Evolutionary conservation across 2,797 vertebrate species (phyloP).

Genomic region (Enteromius radiatus): DNA sequence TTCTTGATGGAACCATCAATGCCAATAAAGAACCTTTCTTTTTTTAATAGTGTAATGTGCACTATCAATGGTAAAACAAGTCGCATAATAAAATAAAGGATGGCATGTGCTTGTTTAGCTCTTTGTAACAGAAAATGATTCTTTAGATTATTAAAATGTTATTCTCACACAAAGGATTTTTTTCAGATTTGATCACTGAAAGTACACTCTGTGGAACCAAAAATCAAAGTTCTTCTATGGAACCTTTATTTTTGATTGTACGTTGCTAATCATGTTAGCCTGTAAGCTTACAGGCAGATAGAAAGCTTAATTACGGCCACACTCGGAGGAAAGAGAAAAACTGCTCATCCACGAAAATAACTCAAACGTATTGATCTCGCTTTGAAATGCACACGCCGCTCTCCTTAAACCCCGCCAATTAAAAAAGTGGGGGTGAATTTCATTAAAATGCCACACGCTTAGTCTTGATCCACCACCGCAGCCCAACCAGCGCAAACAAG

Average conservation of each 20-base stretch:
- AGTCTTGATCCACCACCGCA: conserved; percentile 32
- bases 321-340: conserved; percentile 68
- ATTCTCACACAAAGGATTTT: neutral
- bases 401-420: conserved; percentile 68
- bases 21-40: neutral
- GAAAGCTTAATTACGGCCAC: conserved; percentile 68
- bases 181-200: neutral
- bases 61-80: neutral
- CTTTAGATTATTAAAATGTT: neutral
- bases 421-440: conserved; percentile 71
- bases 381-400: conserved; percentile 67
- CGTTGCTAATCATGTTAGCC: conserved; percentile 5
- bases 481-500: conserved; percentile 55
- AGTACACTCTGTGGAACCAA: neutral
- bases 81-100: too few relatives aligned
- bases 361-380: conserved; percentile 62
- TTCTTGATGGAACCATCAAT: too few relatives aligned
- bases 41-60: neutral
- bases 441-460: conserved; percentile 65
- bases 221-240: neutral
- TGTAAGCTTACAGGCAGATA: conserved; percentile 45
- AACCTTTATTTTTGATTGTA: neutral
- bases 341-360: conserved; percentile 62
- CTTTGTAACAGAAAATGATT: neutral
- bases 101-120: neutral